phyloP scores from a whole-genome alignment of 1,140 invertebrate genomes.

The Drosophila kanapiae region DNA sequence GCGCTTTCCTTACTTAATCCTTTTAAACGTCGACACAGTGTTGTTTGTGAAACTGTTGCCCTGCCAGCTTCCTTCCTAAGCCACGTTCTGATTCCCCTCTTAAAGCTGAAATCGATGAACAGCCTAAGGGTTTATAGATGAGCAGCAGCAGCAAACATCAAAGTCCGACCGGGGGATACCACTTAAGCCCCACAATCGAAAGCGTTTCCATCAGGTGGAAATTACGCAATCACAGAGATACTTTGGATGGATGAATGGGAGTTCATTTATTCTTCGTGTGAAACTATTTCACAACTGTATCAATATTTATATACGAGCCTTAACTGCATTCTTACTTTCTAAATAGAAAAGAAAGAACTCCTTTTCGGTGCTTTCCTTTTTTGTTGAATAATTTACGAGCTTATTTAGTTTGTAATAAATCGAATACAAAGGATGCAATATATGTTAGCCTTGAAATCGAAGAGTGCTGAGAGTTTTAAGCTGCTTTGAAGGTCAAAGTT shows the following conservation, averaged over 20 bases:
- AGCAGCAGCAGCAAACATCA: background rate
- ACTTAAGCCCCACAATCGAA: no score
- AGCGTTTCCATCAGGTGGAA: no score
- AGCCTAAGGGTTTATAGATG: background rate
- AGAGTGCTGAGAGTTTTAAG: background rate
- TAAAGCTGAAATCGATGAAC: background rate
- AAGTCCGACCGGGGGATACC: background rate
- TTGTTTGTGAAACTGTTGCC: background rate
- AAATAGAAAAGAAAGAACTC: no score
- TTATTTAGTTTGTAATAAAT: background rate
- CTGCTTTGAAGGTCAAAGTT: constrained; percentile 1
- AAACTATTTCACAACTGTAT: no score
- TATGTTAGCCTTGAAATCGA: background rate
- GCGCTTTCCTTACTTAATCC: background rate
- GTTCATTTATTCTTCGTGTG: no score
- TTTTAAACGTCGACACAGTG: background rate
- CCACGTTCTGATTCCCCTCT: background rate
- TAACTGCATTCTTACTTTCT: no score
- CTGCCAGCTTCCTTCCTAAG: background rate
- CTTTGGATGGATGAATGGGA: no score
- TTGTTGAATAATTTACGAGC: no score
- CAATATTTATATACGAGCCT: no score
- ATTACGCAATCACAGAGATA: no score
- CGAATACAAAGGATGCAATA: background rate
- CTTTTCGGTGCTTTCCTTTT: no score